phyloP scores from a whole-genome alignment of 2,113 vertebrate species.

The Sterrhoptilus dennistouni region DNA sequence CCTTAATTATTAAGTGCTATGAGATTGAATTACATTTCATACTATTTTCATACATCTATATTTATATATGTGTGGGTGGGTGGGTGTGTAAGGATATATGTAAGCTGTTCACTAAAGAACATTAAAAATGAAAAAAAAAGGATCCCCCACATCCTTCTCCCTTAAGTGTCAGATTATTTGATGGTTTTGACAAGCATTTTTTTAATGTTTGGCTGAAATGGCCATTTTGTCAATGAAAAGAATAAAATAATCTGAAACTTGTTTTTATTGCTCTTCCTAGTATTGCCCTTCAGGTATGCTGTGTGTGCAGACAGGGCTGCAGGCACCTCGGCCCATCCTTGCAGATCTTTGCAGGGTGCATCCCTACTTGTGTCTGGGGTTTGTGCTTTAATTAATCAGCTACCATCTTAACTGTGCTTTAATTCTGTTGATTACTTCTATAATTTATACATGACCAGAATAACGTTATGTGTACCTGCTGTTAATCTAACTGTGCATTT shows the following conservation, averaged over 20 bases:
- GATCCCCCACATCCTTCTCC: background rate
- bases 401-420: background rate
- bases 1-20: slow-evolving; percentile 61
- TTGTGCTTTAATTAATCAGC: background rate
- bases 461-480: accelerated
- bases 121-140: background rate
- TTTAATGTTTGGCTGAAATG: background rate
- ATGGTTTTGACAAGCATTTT: background rate
- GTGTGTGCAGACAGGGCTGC: background rate
- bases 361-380: background rate
- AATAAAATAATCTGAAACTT: background rate
- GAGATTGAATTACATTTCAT: background rate
- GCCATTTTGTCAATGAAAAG: background rate
- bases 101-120: slow-evolving; percentile 17
- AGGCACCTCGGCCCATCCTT: background rate
- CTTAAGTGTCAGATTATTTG: background rate
- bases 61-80: background rate
- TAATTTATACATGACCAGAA: background rate
- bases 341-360: background rate
- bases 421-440: background rate
- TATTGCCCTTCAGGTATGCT: background rate
- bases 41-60: slow-evolving; percentile 43
- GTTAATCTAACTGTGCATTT: background rate
- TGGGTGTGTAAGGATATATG: slow-evolving; percentile 23
- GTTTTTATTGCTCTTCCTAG: background rate